Evolutionary conservation across 2,113 vertebrate genomes (phyloP).

Genomic region (Gallinago paraguaiae): DNA sequence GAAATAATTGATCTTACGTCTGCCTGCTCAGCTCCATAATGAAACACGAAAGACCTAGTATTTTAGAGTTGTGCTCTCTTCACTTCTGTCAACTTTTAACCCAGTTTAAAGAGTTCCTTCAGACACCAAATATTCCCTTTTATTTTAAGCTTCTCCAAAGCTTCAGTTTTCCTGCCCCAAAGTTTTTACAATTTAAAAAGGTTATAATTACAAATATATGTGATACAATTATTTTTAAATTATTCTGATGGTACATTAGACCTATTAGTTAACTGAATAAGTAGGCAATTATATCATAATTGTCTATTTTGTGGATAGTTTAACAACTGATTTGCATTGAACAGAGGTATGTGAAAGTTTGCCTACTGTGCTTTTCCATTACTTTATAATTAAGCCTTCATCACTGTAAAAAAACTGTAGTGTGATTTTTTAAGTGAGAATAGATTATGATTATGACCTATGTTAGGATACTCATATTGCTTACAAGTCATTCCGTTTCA

Average conservation of each 20-base stretch:
- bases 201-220: not conserved
- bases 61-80: not conserved
- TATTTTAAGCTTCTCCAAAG: not conserved
- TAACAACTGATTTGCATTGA: not conserved
- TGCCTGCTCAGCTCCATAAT: not conserved
- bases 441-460: no score
- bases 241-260: not conserved
- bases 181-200: not conserved
- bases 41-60: not conserved
- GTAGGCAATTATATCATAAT: not conserved
- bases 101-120: not conserved
- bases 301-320: not conserved
- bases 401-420: not conserved
- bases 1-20: slow-evolving; percentile 8
- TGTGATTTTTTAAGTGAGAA: not conserved
- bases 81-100: not conserved
- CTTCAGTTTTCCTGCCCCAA: not conserved
- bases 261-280: not conserved
- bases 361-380: not conserved
- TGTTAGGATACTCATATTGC: not conserved
- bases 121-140: not conserved
- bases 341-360: not conserved
- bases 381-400: not conserved
- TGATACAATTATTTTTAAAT: not conserved
- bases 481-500: not conserved